These are phyloP conservation scores for Parauchenoglanis punctatus DNA, from an alignment of 2,797 vertebrate genomes.

Conservation along the genomic window DNA sequence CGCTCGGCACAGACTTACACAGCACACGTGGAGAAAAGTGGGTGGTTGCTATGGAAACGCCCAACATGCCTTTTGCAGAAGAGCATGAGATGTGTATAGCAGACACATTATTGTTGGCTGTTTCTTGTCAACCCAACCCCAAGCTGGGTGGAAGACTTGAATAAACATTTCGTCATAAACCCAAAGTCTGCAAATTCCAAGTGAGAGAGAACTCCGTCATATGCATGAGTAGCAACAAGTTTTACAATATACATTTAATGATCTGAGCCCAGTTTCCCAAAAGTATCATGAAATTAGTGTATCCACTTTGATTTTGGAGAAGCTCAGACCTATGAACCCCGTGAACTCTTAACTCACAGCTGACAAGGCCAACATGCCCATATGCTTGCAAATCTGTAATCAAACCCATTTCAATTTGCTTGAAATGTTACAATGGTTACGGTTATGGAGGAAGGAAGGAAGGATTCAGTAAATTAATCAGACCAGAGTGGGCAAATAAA, in stretches of 20 bases:
- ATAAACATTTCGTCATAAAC: neutral
- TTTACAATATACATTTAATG: neutral
- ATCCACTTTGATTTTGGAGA: neutral
- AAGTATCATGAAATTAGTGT: neutral
- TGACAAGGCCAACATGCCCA: too few relatives aligned
- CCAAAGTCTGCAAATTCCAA: neutral
- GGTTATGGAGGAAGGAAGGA: neutral
- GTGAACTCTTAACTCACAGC: neutral
- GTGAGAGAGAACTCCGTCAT: neutral
- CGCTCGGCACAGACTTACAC: conserved; percentile 26
- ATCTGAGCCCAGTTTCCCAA: neutral
- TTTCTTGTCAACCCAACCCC: conserved; percentile 12
- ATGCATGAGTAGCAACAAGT: too few relatives aligned
- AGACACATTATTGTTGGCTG: conserved; percentile 44
- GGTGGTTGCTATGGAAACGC: conserved; percentile 69
- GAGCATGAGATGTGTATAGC: conserved; percentile 41
- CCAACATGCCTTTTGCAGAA: conserved; percentile 60
- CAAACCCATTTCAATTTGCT: neutral
- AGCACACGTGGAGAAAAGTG: conserved; percentile 54
- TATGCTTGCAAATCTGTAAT: neutral
- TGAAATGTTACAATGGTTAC: neutral
- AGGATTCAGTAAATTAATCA: neutral
- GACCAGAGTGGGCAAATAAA: neutral
- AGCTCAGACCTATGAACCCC: neutral
- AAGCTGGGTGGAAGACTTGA: conserved; percentile 1